A percentile compares a stretch with the other conserved stretches of the same genome.
These are phyloP conservation scores for Scyliorhinus canicula DNA, from an alignment of 2,797 vertebrate species.

Conservation along the genomic window DNA sequence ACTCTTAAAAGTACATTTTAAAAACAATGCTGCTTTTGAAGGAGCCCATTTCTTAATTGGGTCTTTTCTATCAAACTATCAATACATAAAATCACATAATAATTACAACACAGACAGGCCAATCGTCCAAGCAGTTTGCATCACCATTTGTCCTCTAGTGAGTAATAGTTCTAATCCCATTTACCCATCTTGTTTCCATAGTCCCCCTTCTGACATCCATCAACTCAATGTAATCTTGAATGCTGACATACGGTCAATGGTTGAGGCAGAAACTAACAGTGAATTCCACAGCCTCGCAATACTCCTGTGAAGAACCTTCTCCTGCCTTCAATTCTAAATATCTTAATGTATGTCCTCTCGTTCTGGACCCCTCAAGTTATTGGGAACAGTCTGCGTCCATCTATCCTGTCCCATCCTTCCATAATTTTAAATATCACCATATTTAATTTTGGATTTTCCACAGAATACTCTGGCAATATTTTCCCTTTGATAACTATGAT, in stretches of 20 bases:
- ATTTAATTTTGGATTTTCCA: background rate
- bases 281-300: background rate
- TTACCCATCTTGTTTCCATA: background rate
- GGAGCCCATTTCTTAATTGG: background rate
- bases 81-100: background rate
- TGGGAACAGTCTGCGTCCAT: background rate
- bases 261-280: too few species aligned
- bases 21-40: background rate
- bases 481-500: background rate
- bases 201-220: background rate
- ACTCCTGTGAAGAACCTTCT: background rate
- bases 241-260: background rate
- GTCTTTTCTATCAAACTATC: background rate
- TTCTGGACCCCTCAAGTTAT: too few species aligned
- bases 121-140: background rate
- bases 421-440: background rate
- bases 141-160: background rate
- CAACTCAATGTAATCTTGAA: background rate
- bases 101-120: background rate
- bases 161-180: background rate
- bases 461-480: background rate
- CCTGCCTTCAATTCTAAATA: background rate
- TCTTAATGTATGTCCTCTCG: background rate
- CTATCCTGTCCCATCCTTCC: background rate
- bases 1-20: constrained; percentile 12